These are phyloP conservation scores for Yoshiicerus persimilis DNA, from an alignment of 1,140 invertebrate genomes.

Conservation along the genomic window DNA sequence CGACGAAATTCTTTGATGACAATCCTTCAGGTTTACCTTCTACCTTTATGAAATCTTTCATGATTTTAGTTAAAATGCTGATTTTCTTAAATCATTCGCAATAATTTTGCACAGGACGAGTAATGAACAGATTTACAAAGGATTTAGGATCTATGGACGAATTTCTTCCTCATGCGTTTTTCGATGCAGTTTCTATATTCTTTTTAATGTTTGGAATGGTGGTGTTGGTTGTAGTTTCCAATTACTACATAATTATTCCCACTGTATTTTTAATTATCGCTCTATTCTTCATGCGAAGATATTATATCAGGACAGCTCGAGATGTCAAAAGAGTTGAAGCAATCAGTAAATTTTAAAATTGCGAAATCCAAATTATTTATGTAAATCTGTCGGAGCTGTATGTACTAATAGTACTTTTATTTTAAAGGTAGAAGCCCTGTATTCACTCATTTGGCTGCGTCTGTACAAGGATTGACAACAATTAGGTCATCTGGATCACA, in stretches of 20 bases:
- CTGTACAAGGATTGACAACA: constrained; percentile 83
- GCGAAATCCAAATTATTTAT: no score
- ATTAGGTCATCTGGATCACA: constrained; percentile 79
- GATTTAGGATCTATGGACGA: constrained; percentile 59
- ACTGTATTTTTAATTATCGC: constrained; percentile 59
- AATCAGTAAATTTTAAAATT: constrained; percentile 29
- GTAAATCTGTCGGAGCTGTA: not conserved
- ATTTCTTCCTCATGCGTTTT: constrained; percentile 59
- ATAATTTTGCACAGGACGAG: constrained; percentile 25
- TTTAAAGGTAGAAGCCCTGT: constrained; percentile 71
- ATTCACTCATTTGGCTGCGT: constrained; percentile 83
- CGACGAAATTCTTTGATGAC: constrained; percentile 85
- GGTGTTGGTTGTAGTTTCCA: constrained; percentile 27
- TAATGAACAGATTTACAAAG: constrained; percentile 53
- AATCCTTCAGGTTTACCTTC: constrained; percentile 67
- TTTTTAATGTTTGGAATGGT: constrained; percentile 27
- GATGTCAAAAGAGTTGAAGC: constrained; percentile 63
- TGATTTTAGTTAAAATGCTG: not conserved
- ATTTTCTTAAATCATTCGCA: not conserved
- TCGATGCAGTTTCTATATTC: constrained; percentile 51
- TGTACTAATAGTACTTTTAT: not conserved
- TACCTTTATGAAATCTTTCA: not conserved
- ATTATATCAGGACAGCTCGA: constrained; percentile 66
- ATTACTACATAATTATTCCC: constrained; percentile 61
- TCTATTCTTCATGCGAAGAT: constrained; percentile 59